These are phyloP conservation scores for Charadrius vociferus DNA, from an alignment of 2,113 vertebrate genomes.

Conservation along the genomic window DNA sequence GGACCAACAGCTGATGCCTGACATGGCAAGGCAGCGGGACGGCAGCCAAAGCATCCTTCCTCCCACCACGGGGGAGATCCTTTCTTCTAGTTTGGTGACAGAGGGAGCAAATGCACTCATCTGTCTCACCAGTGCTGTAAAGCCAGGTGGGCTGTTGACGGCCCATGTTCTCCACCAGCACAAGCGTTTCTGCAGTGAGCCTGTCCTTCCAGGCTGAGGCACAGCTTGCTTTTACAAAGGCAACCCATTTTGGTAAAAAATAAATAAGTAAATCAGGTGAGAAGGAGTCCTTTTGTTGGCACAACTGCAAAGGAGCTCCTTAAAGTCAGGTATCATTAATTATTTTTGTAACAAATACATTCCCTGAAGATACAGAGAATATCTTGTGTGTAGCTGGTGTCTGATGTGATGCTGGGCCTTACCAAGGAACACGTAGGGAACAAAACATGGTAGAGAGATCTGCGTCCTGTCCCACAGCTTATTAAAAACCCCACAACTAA, in stretches of 20 bases:
- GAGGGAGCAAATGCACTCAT: neutral
- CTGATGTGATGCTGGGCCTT: neutral
- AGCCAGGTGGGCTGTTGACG: neutral
- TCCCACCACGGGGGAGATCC: accelerated
- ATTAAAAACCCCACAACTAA: neutral
- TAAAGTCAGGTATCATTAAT: neutral
- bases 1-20: accelerated
- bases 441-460: neutral
- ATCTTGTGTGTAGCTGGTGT: neutral
- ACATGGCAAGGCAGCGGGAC: accelerated
- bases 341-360: neutral
- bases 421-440: neutral
- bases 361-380: neutral
- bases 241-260: neutral
- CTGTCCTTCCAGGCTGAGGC: neutral
- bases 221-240: neutral
- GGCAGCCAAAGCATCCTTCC: neutral
- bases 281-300: neutral
- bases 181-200: neutral
- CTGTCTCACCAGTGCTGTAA: neutral
- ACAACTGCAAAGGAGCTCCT: neutral
- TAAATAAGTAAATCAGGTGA: neutral
- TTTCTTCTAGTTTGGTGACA: neutral
- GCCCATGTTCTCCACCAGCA: neutral
- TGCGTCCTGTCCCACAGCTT: neutral